Conservation (phyloP, 2,113 vertebrate genomes). For the Todiramphus saurophagus region DNA sequence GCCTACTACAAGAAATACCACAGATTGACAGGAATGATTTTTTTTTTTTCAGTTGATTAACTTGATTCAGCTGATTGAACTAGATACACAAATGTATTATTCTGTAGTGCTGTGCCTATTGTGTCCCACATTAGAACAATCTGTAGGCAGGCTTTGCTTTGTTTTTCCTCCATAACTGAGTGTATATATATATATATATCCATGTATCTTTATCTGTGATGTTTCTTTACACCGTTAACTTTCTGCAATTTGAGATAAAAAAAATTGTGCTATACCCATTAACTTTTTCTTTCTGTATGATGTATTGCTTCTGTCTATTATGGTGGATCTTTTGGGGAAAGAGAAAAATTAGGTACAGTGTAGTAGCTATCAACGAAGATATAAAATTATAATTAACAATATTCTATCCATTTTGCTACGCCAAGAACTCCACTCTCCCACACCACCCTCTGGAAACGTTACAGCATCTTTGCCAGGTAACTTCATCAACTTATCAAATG, state of each 20-base stretch:
- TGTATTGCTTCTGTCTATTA: neutral
- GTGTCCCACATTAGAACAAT: neutral
- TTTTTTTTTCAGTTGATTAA: no score
- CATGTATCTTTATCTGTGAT: neutral
- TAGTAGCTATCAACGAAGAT: neutral
- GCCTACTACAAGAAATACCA: neutral
- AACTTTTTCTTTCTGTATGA: neutral
- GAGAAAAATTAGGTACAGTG: neutral
- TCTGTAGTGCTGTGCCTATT: neutral
- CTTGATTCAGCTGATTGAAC: neutral
- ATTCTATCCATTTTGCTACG: neutral
- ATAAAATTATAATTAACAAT: neutral
- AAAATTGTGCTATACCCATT: neutral
- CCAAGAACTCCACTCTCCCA: neutral
- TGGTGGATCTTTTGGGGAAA: neutral
- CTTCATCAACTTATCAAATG: neutral
- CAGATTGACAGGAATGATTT: neutral
- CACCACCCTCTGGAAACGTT: neutral
- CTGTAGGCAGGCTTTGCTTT: neutral
- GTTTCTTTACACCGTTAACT: neutral
- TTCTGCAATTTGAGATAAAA: neutral
- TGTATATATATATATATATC: neutral
- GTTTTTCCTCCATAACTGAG: neutral
- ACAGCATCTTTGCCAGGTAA: neutral
- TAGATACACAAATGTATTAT: neutral